Base-by-base conservation (phyloP, 2,888 invertebrate species). In the Pyrocoelia pectoralis region DNA sequence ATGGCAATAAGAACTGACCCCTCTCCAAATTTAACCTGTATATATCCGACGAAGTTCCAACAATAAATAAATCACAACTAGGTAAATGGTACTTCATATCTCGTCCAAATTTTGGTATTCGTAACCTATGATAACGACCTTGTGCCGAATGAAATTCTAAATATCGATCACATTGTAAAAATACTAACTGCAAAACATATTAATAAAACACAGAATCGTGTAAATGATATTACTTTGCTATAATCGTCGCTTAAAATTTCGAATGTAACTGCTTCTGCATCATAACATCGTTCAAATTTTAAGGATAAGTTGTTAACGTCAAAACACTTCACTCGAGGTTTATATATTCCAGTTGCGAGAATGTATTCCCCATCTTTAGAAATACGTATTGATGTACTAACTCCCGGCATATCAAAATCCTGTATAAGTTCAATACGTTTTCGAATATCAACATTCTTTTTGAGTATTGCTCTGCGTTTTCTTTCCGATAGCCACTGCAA, bases 391-490 rank as follows among this genome's bases (percentile, higher is more conserved):
- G 89, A 88, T 13, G 91, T 92, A 76, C 97, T 96, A 0, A 98
- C 87, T 51, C 91, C 95, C 18, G 99, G 98, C 99, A 99, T 99
- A 73, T 97, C 95, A 85, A 99, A 99, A 78, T 99, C 99, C 83
- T 99, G 99, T 70, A 99, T 94, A 41, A 99, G 88, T 82, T 98
- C 95, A 73, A 99, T 95, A 76, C 97, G 86, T 71, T 93, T 87
- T 70, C 96, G 86, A 50, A 98, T 85, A 78, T 97, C 97, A 38
- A 92, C 89, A 89, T 96, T 92, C 81, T 94, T 94, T 80, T 94
- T 94, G 54, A 93, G 84, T 66, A 96, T 83, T 5, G 89, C 87
- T 70, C 94, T 86, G 75, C 91, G 88, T 80, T 94, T 94, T 72
- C 90, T 85, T 75, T 95, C 95, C 1, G 93, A 89, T 56, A 95